phyloP scores from a whole-genome alignment of 1,140 invertebrate species.

The Campoletis sonorensis region DNA sequence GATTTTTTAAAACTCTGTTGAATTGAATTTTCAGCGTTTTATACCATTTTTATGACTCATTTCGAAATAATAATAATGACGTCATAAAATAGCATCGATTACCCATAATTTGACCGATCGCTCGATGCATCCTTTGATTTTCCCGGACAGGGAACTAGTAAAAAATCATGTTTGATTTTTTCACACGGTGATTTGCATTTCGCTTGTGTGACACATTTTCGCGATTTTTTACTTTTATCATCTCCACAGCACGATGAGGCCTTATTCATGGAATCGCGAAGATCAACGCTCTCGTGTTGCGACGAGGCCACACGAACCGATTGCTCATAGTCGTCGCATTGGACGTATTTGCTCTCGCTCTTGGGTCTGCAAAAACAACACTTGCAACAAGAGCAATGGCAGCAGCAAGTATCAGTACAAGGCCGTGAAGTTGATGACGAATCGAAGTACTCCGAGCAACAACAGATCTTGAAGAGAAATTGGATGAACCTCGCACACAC shows the following conservation, averaged over 20 bases:
- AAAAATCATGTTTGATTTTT: no score
- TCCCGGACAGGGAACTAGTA: no score
- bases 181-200: no score
- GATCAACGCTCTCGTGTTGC: not conserved
- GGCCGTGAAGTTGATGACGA: not conserved
- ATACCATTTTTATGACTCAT: no score
- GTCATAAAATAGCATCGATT: no score
- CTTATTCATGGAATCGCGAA: not conserved
- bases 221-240: not conserved
- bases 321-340: not conserved
- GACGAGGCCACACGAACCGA: not conserved
- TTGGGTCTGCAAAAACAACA: not conserved
- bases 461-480: not conserved
- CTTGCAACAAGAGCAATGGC: not conserved
- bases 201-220: not conserved
- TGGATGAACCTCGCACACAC: not conserved
- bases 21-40: no score
- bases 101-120: no score
- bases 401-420: not conserved
- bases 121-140: no score
- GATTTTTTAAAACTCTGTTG: no score
- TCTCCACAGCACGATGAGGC: not conserved
- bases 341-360: not conserved
- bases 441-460: not conserved
- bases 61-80: no score